phyloP scores from a whole-genome alignment of 1,140 invertebrate genomes.

The Atta cephalotes region DNA sequence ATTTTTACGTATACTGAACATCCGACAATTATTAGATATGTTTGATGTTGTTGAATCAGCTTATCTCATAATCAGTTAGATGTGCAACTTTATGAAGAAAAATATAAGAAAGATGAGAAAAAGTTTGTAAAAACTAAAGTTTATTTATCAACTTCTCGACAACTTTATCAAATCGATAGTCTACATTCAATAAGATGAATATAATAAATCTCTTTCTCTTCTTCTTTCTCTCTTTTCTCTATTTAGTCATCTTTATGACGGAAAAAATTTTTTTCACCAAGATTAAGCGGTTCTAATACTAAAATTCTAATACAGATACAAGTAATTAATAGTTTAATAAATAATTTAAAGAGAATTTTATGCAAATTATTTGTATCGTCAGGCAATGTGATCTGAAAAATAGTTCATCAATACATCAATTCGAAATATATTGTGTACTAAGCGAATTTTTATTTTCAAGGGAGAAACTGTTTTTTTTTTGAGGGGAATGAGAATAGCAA shows the following conservation, averaged over 20 bases:
- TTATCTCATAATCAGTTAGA: not conserved
- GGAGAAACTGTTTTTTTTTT: not conserved
- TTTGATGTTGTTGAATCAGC: not conserved
- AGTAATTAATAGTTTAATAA: not conserved
- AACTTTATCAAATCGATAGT: not conserved
- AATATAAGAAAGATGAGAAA: not conserved
- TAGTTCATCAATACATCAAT: not conserved
- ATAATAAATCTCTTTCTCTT: not conserved
- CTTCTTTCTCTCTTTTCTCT: not conserved
- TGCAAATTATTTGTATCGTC: not conserved
- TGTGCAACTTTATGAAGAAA: not conserved
- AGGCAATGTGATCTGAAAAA: not conserved
- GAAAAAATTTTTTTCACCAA: not conserved
- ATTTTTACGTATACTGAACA: constrained; percentile 1
- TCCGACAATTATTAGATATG: not conserved
- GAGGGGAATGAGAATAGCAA: not conserved
- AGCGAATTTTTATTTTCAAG: constrained; percentile 44
- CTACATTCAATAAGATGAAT: not conserved
- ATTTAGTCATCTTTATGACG: no score
- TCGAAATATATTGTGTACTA: not conserved
- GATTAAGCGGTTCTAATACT: no score
- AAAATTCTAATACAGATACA: not conserved
- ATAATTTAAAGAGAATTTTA: not conserved
- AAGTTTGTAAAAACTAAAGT: not conserved
- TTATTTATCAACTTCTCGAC: not conserved